Evolutionary conservation across 2,797 vertebrate species (phyloP).

Genomic region (Enteromius afrohamiltoni): DNA sequence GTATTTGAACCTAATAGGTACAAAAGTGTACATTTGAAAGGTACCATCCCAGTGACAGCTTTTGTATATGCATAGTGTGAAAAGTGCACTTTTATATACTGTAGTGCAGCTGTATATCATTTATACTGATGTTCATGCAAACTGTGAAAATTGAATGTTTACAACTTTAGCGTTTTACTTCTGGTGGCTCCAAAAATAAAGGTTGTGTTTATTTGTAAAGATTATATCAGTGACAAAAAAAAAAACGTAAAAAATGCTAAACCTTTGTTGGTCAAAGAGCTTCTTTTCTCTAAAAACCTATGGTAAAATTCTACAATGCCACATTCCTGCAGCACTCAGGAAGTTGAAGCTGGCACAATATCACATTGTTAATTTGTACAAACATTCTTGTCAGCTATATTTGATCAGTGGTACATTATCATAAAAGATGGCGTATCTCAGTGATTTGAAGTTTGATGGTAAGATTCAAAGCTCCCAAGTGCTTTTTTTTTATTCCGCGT

Average conservation of each 20-base stretch:
- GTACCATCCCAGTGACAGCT: no score
- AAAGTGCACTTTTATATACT: background rate
- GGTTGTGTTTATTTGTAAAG: background rate
- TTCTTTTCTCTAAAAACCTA: background rate
- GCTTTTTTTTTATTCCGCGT: background rate
- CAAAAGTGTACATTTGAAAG: no score
- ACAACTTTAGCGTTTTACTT: background rate
- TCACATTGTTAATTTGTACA: conserved; percentile 16
- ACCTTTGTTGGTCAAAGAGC: background rate
- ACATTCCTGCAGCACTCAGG: background rate
- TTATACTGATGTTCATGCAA: background rate
- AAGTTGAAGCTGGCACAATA: background rate
- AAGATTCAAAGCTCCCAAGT: conserved; percentile 23
- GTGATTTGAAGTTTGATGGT: background rate
- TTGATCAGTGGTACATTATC: background rate
- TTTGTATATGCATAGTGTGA: no score
- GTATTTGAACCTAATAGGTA: no score
- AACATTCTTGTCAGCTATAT: background rate
- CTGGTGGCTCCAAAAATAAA: background rate
- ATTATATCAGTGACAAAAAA: background rate
- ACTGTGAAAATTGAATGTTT: background rate
- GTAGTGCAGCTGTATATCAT: background rate
- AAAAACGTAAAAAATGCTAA: background rate
- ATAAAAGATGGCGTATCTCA: background rate
- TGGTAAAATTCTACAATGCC: background rate